Base-by-base conservation (phyloP, 2,888 invertebrate genomes). In the Salticus scenicus region DNA sequence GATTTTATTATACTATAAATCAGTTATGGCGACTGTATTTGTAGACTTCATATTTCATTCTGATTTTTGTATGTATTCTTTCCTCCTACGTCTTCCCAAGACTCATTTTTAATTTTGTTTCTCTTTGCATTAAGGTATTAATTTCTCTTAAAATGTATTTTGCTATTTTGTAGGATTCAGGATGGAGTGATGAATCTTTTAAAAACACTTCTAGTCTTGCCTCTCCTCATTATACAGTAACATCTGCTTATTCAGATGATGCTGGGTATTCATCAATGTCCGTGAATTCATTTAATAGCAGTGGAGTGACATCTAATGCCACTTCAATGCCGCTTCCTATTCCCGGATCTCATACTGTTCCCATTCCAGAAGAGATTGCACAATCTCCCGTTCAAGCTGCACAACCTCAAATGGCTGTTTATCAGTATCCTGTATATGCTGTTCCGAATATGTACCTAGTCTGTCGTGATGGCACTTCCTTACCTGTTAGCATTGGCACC, bases 341-440 rank as follows among this genome's bases (percentile, higher is more conserved):
- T n/a, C 77, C 83, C 57, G 77, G 77, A 1, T 37, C 70, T 20
- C 64, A 37, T 4, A 14, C 72, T 1, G 67, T 72, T 41, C 73
- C 72, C 2, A 20, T 30, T 1, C 28, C 33, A 27, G 76, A 77
- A 1, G 77, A 77, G 1, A 20, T 41, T 7, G 24, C 37, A 1
- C 8, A 37, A 14, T 51, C 76, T 37, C 51, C 77, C 5, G 28
- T 72, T 28, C 76, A 72, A 1, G 17, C 67, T 8, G 8, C 74
- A 5, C 66, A 66, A 14, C 8, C 74, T 63, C 33, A 74, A n/a
- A 77, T 84, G 77, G 69, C 83, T 20, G 64, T 84, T 0, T 84
- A 84, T 63, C 83, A 64, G 1, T 83, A 83, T 42, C 83, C 83
- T n/a, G 67, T 84, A 27, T 84, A 84, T 67, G 57, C 83, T 41